Conservation (phyloP, 1,140 invertebrate species). For the Phthorimaea operculella region DNA sequence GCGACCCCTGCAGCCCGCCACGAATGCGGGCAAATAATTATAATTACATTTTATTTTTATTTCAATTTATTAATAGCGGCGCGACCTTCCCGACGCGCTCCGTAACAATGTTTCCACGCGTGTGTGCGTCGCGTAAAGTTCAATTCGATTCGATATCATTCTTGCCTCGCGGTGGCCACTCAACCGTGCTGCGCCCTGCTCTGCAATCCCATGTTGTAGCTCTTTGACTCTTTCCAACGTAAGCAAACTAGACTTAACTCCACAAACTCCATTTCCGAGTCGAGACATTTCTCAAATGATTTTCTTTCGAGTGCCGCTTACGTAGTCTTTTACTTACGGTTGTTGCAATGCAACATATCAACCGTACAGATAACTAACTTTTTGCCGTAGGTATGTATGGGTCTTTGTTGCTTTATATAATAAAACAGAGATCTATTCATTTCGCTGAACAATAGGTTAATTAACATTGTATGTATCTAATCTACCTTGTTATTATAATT, state of each 20-base stretch:
- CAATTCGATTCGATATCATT: too few relatives aligned
- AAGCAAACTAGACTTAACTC: too few relatives aligned
- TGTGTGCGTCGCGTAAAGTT: too few relatives aligned
- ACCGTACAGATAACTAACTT: background rate
- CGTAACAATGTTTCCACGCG: conserved; percentile 29
- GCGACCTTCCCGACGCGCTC: conserved; percentile 28
- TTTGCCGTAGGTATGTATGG: background rate
- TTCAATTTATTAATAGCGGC: conserved; percentile 45
- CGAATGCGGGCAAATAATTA: conserved; percentile 62
- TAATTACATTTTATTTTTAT: conserved; percentile 58
- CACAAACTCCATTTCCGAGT: too few relatives aligned
- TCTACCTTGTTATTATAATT: conserved; percentile 42
- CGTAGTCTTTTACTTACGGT: too few relatives aligned
- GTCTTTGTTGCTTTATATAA: background rate
- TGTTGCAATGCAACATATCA: background rate
- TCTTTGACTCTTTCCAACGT: too few relatives aligned
- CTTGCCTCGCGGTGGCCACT: too few relatives aligned
- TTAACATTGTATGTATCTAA: conserved; percentile 45
- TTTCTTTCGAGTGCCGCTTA: too few relatives aligned
- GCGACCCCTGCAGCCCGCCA: conserved; percentile 23
- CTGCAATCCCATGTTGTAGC: too few relatives aligned
- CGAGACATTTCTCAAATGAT: too few relatives aligned
- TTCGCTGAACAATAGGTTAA: conserved; percentile 46
- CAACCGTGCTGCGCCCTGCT: too few relatives aligned
- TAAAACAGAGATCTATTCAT: background rate